Evolutionary conservation across 2,113 vertebrate species (phyloP), one percentile per base, ranked within the genome.

Genomic region (Hippocampus barbouri): DNA sequence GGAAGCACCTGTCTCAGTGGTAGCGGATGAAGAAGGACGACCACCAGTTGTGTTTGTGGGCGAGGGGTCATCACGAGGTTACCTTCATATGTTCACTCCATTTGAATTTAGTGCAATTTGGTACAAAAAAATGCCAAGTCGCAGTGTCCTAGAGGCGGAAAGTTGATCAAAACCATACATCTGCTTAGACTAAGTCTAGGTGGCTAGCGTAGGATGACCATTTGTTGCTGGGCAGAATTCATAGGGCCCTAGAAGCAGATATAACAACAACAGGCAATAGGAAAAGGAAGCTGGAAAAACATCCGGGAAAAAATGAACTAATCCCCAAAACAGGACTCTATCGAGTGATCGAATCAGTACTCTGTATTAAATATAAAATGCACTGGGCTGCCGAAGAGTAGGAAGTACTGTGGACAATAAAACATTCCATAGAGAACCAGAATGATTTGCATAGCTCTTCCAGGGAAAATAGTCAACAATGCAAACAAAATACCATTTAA

Each of bases 1-100:
- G 86, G 89, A 91, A 88, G 83, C 88, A 87, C 86, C 88, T 89
- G 88, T 79, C 85, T 83, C 62, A 76, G 71, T 20, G 51, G 51
- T 69, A 10, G 63, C 18, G 66, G 76, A 79, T 74, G 78, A 84
- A 87, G 80, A 85, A 70, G 79, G 80, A 87, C 69, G 80, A 76
- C 87, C 86, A 83, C 87, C 85, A 86, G 86, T 71, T 85, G 85
- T 76, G 81, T 85, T 78, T 75, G 53, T 47, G 66, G 11, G 47
- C 59, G 4, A 9, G 34, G 74, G 76, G 85, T 86, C 79, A 86
- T 60, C 49, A 41, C 40, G n/a, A 81, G 83, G 78, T 85, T 60
- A 61, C 69, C 71, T 41, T 1, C 34, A 21, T 62, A 11, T 64
- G 20, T 9, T 63, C 16, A 63, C 8, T 63, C 34, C 7, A 9